phyloP scores from a whole-genome alignment of 2,113 vertebrate species.

The Periophthalmodon schlosseri region DNA sequence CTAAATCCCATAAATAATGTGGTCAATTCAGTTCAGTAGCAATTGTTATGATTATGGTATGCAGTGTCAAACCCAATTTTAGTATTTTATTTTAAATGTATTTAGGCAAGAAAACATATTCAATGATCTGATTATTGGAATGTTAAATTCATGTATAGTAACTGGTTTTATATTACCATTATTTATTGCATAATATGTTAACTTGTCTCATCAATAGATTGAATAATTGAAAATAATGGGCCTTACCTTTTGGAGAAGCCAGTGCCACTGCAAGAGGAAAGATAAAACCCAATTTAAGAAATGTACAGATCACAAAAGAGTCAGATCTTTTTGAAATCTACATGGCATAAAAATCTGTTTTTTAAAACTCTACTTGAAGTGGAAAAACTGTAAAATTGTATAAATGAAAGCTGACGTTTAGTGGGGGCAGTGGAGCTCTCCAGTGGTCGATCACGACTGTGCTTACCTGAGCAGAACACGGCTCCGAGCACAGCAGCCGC shows the following conservation, averaged over 20 bases:
- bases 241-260: constrained; percentile 60
- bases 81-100: too few species aligned
- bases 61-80: too few species aligned
- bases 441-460: constrained; percentile 44
- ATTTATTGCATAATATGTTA: neutral
- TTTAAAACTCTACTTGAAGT: neutral
- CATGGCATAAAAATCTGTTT: neutral
- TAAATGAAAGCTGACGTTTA: neutral
- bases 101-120: too few species aligned
- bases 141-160: too few species aligned
- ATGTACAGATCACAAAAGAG: neutral
- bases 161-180: neutral
- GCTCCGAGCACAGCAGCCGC: constrained; percentile 43
- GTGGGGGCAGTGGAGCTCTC: constrained; percentile 24
- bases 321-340: neutral
- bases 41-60: too few species aligned
- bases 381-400: neutral
- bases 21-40: too few species aligned
- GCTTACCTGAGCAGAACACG: constrained; percentile 72
- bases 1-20: too few species aligned
- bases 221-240: neutral
- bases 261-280: constrained; percentile 50
- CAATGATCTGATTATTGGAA: too few species aligned
- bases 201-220: neutral
- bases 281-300: constrained; percentile 9